phyloP scores from a whole-genome alignment of 2,888 invertebrate genomes.

The Lochmaea capreae region DNA sequence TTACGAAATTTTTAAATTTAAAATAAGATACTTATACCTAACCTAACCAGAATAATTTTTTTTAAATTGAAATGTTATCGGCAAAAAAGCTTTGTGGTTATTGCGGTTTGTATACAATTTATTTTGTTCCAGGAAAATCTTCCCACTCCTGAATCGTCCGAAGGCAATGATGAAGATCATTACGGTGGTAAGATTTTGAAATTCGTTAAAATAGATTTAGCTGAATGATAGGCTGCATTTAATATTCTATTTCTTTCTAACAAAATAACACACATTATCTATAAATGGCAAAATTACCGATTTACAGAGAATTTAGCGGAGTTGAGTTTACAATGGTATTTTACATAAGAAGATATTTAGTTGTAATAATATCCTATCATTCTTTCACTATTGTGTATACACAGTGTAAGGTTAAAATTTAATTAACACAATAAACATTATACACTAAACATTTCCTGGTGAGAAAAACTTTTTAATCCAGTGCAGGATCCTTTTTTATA shows the following conservation, averaged over 20 bases:
- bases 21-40: no score
- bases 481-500: no score
- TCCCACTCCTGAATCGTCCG: conserved; percentile 75
- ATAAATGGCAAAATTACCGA: conserved; percentile 39
- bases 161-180: conserved; percentile 78
- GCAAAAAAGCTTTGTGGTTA: no score
- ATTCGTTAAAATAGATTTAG: background rate
- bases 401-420: no score
- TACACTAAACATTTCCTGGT: no score
- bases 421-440: no score
- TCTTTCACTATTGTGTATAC: no score
- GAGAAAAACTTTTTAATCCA: no score
- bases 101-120: background rate
- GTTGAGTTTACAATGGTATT: conserved; percentile 52
- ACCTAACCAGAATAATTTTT: no score
- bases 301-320: conserved; percentile 50
- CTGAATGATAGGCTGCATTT: background rate
- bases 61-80: no score
- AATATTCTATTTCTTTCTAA: conserved; percentile 31
- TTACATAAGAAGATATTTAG: conserved; percentile 15
- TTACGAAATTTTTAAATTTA: no score
- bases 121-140: conserved; percentile 74
- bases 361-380: background rate
- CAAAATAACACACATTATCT: conserved; percentile 30
- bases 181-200: conserved; percentile 72